Evolutionary conservation across 2,888 invertebrate species (phyloP).

Genomic region (Notocelia uddmanniana): DNA sequence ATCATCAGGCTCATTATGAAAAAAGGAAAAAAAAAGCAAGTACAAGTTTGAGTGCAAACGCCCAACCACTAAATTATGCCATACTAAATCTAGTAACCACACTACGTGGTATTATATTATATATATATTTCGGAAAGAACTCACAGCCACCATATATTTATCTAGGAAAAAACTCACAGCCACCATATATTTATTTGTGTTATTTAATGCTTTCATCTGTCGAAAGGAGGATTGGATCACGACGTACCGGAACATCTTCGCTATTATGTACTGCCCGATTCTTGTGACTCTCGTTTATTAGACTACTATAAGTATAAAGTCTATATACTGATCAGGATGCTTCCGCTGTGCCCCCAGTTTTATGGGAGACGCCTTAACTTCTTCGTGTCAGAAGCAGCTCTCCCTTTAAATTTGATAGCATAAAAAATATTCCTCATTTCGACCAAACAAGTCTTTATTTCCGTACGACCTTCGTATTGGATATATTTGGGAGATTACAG

Average conservation of each 20-base stretch:
- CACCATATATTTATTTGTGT: too few relatives aligned
- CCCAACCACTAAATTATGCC: too few relatives aligned
- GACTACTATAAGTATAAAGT: neutral
- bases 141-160: too few relatives aligned
- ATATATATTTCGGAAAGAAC: too few relatives aligned
- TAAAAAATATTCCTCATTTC: neutral
- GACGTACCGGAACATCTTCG: neutral
- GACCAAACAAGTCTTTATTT: neutral
- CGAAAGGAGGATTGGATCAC: neutral
- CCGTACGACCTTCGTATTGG: neutral
- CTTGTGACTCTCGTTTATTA: neutral
- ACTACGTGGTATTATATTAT: too few relatives aligned
- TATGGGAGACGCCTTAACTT: slow-evolving; percentile 36
- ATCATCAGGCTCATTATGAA: too few relatives aligned
- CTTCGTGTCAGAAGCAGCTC: slow-evolving; percentile 4
- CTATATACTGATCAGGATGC: neutral
- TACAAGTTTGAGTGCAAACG: too few relatives aligned
- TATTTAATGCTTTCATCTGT: neutral
- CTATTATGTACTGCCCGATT: neutral
- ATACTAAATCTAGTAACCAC: too few relatives aligned
- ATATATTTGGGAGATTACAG: too few relatives aligned
- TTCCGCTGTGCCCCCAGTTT: slow-evolving; percentile 21
- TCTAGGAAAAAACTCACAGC: too few relatives aligned
- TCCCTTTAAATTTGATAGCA: slow-evolving; percentile 14
- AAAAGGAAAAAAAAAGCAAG: too few relatives aligned